Evolutionary conservation across 2,113 vertebrate genomes (phyloP).

Genomic region (Himantopus leucocephalus): DNA sequence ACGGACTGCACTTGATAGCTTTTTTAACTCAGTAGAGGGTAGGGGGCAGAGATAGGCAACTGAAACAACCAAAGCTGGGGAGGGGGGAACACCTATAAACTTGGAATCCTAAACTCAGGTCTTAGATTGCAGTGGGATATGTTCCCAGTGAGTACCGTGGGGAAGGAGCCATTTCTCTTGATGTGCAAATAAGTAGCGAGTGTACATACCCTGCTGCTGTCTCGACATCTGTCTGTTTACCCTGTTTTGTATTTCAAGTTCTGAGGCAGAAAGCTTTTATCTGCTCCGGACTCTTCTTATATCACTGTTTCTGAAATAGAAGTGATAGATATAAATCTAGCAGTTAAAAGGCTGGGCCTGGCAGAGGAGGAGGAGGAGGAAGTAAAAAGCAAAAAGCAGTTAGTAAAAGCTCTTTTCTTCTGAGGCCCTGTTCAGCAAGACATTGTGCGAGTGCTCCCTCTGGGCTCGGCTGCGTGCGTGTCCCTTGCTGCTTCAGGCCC

Average conservation of each 20-base stretch:
- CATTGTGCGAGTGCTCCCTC: not conserved
- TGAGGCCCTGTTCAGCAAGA: not conserved
- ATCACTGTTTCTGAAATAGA: slow-evolving; percentile 17
- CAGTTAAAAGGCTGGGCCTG: slow-evolving; percentile 6
- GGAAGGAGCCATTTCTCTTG: not conserved
- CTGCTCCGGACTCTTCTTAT: not conserved
- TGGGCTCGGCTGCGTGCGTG: not conserved
- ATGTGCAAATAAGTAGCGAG: not conserved
- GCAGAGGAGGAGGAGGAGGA: not conserved
- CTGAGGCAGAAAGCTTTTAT: slow-evolving; percentile 21
- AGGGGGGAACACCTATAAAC: not conserved
- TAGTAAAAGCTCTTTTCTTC: not conserved
- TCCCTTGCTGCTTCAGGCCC: not conserved
- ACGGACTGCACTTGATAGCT: not conserved
- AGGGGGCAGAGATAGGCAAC: not conserved
- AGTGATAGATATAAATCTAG: slow-evolving; percentile 9
- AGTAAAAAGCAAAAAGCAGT: not conserved
- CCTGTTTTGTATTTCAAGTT: not conserved
- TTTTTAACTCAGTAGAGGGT: not conserved
- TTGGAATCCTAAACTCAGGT: slow-evolving; percentile 53
- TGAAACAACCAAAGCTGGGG: slow-evolving; percentile 46
- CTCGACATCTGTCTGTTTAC: not conserved
- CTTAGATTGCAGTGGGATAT: slow-evolving; percentile 7
- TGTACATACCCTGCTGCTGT: not conserved
- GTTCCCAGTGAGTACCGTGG: not conserved